These are phyloP conservation scores for Plecotus auritus DNA, from an alignment of 2,113 vertebrate species.

Conservation along the genomic window DNA sequence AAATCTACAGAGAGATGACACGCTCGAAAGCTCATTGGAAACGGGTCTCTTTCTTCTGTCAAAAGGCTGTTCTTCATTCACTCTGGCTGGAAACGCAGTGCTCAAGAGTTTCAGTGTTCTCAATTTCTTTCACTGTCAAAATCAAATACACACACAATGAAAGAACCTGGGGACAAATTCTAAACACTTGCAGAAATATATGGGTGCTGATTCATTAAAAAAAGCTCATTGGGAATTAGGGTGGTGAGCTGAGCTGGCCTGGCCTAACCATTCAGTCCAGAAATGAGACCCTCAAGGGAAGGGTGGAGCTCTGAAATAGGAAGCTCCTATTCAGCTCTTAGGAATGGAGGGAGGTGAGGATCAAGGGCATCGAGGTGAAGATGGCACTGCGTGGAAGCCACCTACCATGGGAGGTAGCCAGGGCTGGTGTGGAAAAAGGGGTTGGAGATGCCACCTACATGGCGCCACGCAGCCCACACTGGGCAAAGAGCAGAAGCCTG, in stretches of 20 bases:
- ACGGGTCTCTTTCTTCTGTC: not conserved
- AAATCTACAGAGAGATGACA: conserved; percentile 12
- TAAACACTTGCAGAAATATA: not conserved
- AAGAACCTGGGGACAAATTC: not conserved
- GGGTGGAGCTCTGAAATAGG: not conserved
- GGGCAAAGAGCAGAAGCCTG: not conserved
- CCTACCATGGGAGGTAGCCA: not conserved
- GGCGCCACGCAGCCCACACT: not conserved
- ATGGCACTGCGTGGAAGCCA: not conserved
- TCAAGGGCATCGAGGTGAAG: not conserved
- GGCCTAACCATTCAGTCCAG: not conserved
- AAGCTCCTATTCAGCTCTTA: not conserved
- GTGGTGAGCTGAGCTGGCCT: not conserved
- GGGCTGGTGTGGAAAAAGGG: not conserved
- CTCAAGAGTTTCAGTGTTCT: not conserved
- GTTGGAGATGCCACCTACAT: not conserved
- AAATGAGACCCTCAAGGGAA: not conserved
- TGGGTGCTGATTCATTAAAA: not conserved
- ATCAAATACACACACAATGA: not conserved
- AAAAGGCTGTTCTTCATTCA: not conserved
- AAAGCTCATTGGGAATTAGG: not conserved
- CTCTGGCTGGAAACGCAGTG: not conserved
- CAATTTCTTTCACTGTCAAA: not conserved
- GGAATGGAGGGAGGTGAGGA: not conserved
- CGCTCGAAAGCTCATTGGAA: not conserved